Evolutionary conservation across 2,797 vertebrate species (phyloP).

Genomic region (Manis crassicaudata): DNA sequence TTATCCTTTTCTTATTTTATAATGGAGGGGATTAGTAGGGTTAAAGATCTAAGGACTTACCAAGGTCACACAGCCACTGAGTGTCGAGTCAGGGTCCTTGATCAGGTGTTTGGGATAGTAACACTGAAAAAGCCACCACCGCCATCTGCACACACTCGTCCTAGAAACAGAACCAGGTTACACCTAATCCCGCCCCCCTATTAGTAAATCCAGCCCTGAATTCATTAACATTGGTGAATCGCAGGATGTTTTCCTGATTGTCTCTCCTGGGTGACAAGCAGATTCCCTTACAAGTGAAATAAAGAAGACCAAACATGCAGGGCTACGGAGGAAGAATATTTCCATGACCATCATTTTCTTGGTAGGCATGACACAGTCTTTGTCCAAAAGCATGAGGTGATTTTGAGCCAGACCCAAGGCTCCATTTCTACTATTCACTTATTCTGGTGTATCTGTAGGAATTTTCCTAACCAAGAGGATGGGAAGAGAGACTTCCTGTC

Average conservation of each 20-base stretch:
- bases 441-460: slow-evolving; percentile 25
- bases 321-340: background rate
- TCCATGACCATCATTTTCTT: background rate
- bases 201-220: background rate
- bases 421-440: background rate
- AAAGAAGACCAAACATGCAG: background rate
- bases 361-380: background rate
- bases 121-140: background rate
- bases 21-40: background rate
- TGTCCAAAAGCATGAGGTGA: background rate
- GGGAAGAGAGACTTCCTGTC: slow-evolving; percentile 11
- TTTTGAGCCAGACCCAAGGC: slow-evolving; percentile 55
- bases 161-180: background rate
- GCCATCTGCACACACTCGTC: background rate
- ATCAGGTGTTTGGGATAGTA: background rate
- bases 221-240: background rate
- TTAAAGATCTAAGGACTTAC: background rate
- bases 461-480: slow-evolving; percentile 42
- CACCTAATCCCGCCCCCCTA: background rate
- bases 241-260: background rate
- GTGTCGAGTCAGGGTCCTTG: background rate
- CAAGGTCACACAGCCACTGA: background rate
- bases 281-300: background rate
- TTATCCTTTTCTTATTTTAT: background rate
- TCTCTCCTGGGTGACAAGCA: background rate